Evolutionary conservation across 2,888 invertebrate genomes (phyloP).

Genomic region (Phortica magna): DNA sequence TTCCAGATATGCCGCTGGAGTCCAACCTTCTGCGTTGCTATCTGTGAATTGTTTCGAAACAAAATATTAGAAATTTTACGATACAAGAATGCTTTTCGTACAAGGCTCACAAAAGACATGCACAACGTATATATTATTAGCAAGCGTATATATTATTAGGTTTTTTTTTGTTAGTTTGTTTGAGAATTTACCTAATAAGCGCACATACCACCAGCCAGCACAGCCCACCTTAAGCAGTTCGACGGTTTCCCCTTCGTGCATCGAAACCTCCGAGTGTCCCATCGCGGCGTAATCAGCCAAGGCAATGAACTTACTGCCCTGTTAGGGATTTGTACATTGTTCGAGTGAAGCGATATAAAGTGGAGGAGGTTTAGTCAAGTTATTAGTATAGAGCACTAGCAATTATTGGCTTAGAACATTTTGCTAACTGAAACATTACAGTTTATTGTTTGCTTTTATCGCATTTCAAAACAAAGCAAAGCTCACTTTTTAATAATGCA

Average conservation of each 20-base stretch:
- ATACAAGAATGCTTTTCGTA: not conserved
- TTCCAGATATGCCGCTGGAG: conserved; percentile 95
- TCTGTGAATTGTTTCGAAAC: conserved; percentile 75
- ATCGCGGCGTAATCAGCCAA: conserved; percentile 95
- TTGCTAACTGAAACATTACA: not conserved
- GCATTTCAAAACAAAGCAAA: not conserved
- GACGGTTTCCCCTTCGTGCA: conserved; percentile 93
- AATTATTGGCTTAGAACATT: not conserved
- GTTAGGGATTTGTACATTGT: conserved; percentile 60
- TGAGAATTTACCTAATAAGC: conserved; percentile 83
- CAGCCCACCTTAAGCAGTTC: conserved; percentile 95
- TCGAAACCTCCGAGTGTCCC: conserved; percentile 93
- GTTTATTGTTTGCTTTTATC: not conserved
- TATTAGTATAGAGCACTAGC: not conserved
- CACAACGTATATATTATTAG: not conserved
- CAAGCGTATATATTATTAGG: not conserved
- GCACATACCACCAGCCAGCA: conserved; percentile 98
- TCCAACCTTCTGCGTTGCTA: conserved; percentile 91
- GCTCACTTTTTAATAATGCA: not conserved
- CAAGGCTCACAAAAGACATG: not conserved
- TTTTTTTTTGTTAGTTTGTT: not conserved
- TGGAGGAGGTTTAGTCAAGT: conserved; percentile 28
- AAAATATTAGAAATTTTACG: not conserved
- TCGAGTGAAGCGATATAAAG: conserved; percentile 12
- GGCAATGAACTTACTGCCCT: conserved; percentile 90